These are phyloP conservation scores for Barbus barbus DNA, from an alignment of 2,113 vertebrate species.

Conservation along the genomic window DNA sequence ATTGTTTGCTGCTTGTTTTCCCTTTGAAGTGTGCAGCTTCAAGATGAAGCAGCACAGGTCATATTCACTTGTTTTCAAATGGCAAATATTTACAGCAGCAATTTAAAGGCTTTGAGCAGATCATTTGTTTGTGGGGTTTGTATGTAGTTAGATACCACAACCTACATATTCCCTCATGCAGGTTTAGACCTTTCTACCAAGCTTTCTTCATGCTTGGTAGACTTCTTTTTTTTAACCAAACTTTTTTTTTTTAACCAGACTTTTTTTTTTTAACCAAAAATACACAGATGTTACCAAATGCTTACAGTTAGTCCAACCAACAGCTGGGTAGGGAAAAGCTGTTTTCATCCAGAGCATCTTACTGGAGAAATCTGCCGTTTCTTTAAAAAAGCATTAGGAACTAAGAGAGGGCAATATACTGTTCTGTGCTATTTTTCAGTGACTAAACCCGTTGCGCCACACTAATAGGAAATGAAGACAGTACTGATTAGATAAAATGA, in stretches of 20 bases:
- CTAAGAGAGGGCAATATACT: too few species aligned
- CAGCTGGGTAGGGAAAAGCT: background rate
- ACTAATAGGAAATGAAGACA: background rate
- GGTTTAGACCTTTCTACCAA: background rate
- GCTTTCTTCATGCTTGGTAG: background rate
- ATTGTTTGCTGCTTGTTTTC: background rate
- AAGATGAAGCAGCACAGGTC: background rate
- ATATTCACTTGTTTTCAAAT: slow-evolving; percentile 2
- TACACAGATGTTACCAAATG: background rate
- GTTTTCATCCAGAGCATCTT: background rate
- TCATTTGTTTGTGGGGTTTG: background rate
- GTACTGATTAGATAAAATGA: background rate
- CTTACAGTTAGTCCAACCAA: background rate
- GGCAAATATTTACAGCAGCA: background rate
- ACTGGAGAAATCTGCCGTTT: background rate
- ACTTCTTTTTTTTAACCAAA: background rate
- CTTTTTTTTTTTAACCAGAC: background rate
- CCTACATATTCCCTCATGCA: background rate
- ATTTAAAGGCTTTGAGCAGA: background rate
- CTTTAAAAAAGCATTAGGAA: background rate
- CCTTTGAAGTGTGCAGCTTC: background rate
- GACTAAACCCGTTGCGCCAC: too few species aligned
- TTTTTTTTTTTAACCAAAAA: background rate
- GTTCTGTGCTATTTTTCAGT: background rate
- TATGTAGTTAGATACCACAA: background rate